Evolutionary conservation across 2,888 invertebrate species (phyloP).

Genomic region (Drosophila sordidapex): DNA sequence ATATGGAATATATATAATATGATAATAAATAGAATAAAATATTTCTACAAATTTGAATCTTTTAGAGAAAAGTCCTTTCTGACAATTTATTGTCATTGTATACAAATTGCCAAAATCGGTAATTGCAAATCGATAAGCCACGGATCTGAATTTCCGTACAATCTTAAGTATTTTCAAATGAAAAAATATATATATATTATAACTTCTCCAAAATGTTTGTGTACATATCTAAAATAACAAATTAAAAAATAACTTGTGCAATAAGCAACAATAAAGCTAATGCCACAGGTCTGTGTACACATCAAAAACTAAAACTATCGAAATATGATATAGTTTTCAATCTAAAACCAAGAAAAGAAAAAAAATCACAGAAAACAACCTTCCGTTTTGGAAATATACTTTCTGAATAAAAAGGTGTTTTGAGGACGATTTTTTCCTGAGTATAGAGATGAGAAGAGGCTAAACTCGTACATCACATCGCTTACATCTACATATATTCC

Average conservation of each 20-base stretch:
- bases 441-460: background rate
- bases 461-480: background rate
- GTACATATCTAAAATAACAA: background rate
- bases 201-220: background rate
- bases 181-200: too few relatives aligned
- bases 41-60: too few relatives aligned
- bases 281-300: background rate
- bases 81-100: too few relatives aligned
- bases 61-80: too few relatives aligned
- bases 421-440: background rate
- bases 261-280: background rate
- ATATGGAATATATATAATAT: too few relatives aligned
- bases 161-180: too few relatives aligned
- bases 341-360: background rate
- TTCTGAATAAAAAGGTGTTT: background rate
- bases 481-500: background rate
- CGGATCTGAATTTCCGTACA: too few relatives aligned
- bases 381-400: background rate
- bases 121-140: too few relatives aligned
- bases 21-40: too few relatives aligned
- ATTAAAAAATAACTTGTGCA: background rate
- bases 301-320: background rate
- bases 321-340: background rate
- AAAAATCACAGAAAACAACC: too few relatives aligned
- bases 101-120: too few relatives aligned